Evolutionary conservation across 2,113 vertebrate species (phyloP), one percentile per base, ranked within the genome.

Genomic region (Trichechus manatus): DNA sequence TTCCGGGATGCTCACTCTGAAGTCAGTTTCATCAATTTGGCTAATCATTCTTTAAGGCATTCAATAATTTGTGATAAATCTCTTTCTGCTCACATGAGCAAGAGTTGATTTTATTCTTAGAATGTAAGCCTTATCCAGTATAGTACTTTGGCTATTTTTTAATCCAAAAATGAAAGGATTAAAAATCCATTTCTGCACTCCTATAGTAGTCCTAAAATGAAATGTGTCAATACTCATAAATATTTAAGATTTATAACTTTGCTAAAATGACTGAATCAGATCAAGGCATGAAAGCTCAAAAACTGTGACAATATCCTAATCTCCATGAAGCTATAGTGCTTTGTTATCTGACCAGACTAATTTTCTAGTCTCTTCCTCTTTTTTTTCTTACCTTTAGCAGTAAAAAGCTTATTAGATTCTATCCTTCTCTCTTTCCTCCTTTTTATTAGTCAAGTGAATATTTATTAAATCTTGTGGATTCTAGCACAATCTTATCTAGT

Each of bases 241-340:
- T 83, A 31, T 89, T 91, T 47, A 63, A 89, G 31, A 63, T 83
- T 56, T 56, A n/a, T 84, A 33, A 72, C 66, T 97, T 96, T 64
- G 19, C 86, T 85, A 39, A 90, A 72, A 85, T 88, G 23, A 75
- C 17, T 64, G n/a, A 91, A 27, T 64, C 9, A 70, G 72, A 87
- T 84, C 19, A 84, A 23, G 7, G 1, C 19, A 80, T 64, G 31
- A 9, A n/a, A 90, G 63, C 63, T 9, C 56, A 86, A 93, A 91
- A 79, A 53, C 22, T 56, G 2, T 36, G 4, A 61, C 33, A 66
- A 84, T 42, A 78, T 61, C 70, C 29, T 68, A 75, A 87, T 91
- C 29, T 63, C 44, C 85, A 47, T 61, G 68, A 92, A 89, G 66
- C 7, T 25, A 17, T 1, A 44, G 68, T 53, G 7, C 8, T 61